These are phyloP conservation scores for Goniozus legneri DNA, from an alignment of 1,140 invertebrate genomes.

Conservation along the genomic window DNA sequence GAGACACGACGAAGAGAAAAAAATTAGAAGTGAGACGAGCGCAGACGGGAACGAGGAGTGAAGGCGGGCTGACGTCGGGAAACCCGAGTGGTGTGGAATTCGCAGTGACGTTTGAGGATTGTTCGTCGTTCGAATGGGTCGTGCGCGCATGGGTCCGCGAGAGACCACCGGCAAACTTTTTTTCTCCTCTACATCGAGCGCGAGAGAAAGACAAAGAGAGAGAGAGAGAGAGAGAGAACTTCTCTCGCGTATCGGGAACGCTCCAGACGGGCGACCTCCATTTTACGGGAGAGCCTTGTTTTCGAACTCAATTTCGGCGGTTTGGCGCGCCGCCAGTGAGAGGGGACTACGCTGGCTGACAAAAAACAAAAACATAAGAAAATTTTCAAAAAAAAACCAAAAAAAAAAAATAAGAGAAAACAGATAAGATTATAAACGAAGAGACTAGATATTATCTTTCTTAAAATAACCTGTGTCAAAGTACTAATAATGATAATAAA, in stretches of 20 bases:
- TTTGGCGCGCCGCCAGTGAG: slow-evolving; percentile 31
- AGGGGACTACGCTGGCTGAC: no score
- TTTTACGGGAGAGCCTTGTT: slow-evolving; percentile 33
- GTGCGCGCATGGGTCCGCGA: no score
- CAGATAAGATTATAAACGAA: slow-evolving; percentile 30
- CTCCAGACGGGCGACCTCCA: slow-evolving; percentile 16
- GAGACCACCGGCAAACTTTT: no score
- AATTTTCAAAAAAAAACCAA: slow-evolving; percentile 17
- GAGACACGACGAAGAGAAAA: not conserved
- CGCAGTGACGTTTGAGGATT: slow-evolving; percentile 18
- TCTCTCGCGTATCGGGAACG: slow-evolving; percentile 20
- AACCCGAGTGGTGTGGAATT: slow-evolving; percentile 17
- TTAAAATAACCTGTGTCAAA: slow-evolving; percentile 54
- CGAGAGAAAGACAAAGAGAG: slow-evolving; percentile 12
- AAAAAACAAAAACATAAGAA: slow-evolving; percentile 5
- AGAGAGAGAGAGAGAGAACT: slow-evolving; percentile 20
- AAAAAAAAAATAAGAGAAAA: slow-evolving; percentile 20
- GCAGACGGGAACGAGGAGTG: slow-evolving; percentile 5
- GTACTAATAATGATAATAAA: slow-evolving; percentile 51
- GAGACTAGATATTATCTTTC: slow-evolving; percentile 53
- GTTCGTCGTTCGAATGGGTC: slow-evolving; percentile 27
- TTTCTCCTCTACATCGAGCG: no score
- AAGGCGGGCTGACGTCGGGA: not conserved
- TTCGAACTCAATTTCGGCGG: slow-evolving; percentile 29
- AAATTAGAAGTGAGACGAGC: not conserved